phyloP scores from a whole-genome alignment of 2,797 vertebrate species.

The Dallia pectoralis region DNA sequence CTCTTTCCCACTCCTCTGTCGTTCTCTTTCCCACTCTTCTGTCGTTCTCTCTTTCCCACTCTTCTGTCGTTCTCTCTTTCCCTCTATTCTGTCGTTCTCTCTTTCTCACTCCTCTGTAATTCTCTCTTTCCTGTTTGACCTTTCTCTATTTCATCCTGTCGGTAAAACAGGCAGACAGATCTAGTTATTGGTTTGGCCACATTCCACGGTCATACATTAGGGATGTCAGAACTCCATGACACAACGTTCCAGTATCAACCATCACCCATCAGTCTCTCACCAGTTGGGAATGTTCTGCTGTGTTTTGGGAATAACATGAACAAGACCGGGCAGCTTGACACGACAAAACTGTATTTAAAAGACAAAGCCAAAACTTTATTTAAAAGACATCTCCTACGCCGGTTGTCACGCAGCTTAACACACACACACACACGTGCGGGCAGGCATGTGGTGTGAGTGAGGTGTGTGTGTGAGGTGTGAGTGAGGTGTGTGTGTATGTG shows the following conservation, averaged over 20 bases:
- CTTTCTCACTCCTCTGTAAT: background rate
- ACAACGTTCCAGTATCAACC: no score
- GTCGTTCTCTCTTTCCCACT: no score
- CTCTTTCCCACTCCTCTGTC: no score
- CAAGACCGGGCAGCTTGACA: background rate
- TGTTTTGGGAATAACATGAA: background rate
- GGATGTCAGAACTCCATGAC: no score
- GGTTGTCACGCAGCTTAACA: no score
- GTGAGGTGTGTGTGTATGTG: conserved; percentile 3
- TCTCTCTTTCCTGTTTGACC: background rate
- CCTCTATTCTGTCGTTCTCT: no score
- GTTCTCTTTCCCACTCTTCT: no score
- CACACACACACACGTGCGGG: no score
- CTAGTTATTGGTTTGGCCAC: background rate
- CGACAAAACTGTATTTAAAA: background rate
- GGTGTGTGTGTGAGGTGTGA: background rate
- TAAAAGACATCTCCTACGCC: background rate
- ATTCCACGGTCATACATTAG: background rate
- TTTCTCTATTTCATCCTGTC: conserved; percentile 26
- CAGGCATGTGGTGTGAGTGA: background rate
- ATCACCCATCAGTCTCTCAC: no score
- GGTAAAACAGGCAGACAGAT: background rate
- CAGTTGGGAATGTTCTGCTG: background rate
- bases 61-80: no score
- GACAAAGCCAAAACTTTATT: background rate